Evolutionary conservation across 2,888 invertebrate genomes (phyloP).

Genomic region (Zaprionus lineosus): DNA sequence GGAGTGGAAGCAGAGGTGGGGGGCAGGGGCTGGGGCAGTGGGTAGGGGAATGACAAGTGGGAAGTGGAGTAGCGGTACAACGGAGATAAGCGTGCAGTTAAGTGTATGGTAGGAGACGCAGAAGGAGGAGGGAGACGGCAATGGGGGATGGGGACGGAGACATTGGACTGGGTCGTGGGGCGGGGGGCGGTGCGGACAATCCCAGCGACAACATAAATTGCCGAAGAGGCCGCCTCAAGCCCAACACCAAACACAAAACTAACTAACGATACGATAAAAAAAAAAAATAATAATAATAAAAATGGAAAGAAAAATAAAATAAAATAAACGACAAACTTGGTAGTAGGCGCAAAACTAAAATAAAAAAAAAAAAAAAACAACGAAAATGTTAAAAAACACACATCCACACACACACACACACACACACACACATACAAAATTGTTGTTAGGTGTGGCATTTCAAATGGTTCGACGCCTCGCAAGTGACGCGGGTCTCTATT

Average conservation of each 20-base stretch:
- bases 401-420: slow-evolving; percentile 12
- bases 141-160: too few species aligned
- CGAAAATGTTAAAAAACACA: slow-evolving; percentile 24
- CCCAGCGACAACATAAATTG: slow-evolving; percentile 52
- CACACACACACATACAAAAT: slow-evolving; percentile 44
- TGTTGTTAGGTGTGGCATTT: slow-evolving; percentile 77
- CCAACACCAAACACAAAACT: slow-evolving; percentile 34
- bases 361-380: slow-evolving; percentile 27
- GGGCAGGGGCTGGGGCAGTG: too few species aligned
- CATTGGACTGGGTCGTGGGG: too few species aligned
- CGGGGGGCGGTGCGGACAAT: too few species aligned
- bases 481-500: slow-evolving; percentile 52
- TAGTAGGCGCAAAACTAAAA: slow-evolving; percentile 68
- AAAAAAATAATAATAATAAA: neutral
- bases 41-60: too few species aligned
- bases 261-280: slow-evolving; percentile 31
- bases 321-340: slow-evolving; percentile 55
- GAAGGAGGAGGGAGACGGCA: too few species aligned
- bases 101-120: too few species aligned
- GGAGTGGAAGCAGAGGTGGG: too few species aligned
- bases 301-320: slow-evolving; percentile 5
- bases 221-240: slow-evolving; percentile 16
- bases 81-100: too few species aligned
- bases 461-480: slow-evolving; percentile 77
- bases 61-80: too few species aligned